Evolutionary conservation across 2,888 invertebrate species (phyloP).

Genomic region (Escarpia spicata): DNA sequence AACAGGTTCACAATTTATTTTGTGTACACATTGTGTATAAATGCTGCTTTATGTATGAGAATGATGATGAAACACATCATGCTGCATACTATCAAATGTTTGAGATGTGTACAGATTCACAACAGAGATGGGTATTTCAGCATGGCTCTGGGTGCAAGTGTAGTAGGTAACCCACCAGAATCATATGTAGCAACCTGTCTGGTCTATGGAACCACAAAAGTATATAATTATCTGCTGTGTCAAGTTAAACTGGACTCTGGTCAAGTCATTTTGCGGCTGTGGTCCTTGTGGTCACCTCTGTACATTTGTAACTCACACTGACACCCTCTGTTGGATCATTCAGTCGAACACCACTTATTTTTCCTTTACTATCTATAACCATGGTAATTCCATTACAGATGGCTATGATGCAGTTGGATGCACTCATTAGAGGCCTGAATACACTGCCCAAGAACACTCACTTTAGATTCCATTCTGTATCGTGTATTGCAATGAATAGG

Average conservation of each 20-base stretch:
- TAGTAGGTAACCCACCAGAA: not conserved
- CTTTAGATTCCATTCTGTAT: not conserved
- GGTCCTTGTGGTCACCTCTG: not conserved
- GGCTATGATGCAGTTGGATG: not conserved
- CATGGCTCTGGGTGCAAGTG: not conserved
- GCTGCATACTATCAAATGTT: not conserved
- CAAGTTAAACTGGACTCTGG: not conserved
- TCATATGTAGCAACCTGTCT: not conserved
- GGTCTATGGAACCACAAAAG: not conserved
- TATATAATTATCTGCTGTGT: not conserved
- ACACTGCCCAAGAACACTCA: not conserved
- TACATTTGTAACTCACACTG: not conserved
- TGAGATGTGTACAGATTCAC: not conserved
- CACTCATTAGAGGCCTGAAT: not conserved
- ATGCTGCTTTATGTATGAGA: not conserved
- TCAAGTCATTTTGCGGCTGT: not conserved
- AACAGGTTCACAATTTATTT: not conserved
- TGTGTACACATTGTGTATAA: not conserved
- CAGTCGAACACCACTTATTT: not conserved
- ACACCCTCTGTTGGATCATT: not conserved
- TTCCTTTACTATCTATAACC: not conserved
- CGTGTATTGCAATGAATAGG: not conserved
- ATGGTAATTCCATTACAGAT: not conserved
- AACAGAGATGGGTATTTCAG: not conserved
- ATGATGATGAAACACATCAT: not conserved